Conservation (phyloP, 2,888 invertebrate genomes). For the Blera fallax region DNA sequence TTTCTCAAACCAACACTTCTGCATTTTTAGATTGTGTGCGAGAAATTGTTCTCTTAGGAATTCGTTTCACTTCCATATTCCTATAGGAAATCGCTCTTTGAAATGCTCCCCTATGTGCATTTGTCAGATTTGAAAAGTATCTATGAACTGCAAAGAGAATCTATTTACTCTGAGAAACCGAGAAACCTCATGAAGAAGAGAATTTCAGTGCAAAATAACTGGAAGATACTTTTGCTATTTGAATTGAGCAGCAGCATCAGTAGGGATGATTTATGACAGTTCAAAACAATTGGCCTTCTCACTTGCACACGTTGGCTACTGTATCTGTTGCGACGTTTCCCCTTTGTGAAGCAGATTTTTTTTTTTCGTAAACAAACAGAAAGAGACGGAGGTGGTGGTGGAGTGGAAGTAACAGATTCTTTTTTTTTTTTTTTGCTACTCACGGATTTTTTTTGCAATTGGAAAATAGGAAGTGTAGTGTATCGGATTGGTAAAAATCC, state of each 20-base stretch:
- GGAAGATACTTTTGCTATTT: conserved; percentile 44
- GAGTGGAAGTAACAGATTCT: conserved; percentile 28
- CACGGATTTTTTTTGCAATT: conserved; percentile 43
- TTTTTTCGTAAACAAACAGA: conserved; percentile 63
- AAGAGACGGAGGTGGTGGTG: conserved; percentile 48
- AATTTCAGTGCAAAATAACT: conserved; percentile 4
- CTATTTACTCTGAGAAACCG: neutral
- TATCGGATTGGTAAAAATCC: conserved; percentile 10
- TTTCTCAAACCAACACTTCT: neutral
- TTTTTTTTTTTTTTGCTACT: neutral
- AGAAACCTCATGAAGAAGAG: conserved; percentile 22
- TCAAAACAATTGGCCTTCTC: conserved; percentile 78
- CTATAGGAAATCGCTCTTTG: conserved; percentile 43
- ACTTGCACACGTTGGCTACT: conserved; percentile 67
- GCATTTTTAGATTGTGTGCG: conserved; percentile 37
- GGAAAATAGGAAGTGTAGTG: conserved; percentile 30
- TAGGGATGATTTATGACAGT: conserved; percentile 81
- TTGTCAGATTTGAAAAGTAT: conserved; percentile 2
- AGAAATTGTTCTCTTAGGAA: conserved; percentile 36
- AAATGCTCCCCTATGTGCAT: neutral
- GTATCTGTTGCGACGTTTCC: conserved; percentile 66
- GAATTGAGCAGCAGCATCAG: conserved; percentile 57
- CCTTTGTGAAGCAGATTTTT: conserved; percentile 28
- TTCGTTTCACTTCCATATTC: conserved; percentile 61
- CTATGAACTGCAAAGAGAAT: neutral